These are phyloP conservation scores for Druon quercuslanigerum DNA, from an alignment of 1,140 invertebrate species.

Conservation along the genomic window DNA sequence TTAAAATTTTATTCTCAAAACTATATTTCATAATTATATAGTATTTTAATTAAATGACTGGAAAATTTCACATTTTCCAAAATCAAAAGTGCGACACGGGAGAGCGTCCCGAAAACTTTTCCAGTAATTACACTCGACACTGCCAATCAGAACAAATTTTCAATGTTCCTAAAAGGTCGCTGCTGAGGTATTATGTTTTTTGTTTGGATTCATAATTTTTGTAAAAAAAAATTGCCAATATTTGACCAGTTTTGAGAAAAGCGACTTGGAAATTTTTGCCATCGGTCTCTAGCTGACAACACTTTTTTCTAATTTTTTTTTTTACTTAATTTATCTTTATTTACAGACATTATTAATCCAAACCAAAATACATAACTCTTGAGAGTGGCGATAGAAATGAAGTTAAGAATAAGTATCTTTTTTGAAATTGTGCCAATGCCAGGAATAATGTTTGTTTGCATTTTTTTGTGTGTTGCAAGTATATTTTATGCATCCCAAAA, in stretches of 20 bases:
- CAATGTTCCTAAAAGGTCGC: constrained; percentile 55
- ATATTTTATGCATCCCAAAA: constrained; percentile 37
- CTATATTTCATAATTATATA: constrained; percentile 8
- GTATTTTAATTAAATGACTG: constrained; percentile 26
- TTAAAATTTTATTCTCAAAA: background rate
- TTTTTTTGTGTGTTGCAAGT: constrained; percentile 33
- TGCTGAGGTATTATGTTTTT: background rate
- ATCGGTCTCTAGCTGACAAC: too few relatives aligned
- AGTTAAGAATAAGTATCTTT: constrained; percentile 21
- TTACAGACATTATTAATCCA: too few relatives aligned
- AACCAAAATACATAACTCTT: too few relatives aligned
- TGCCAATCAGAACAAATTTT: constrained; percentile 48
- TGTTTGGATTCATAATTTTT: too few relatives aligned
- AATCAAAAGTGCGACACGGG: background rate
- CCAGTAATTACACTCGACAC: constrained; percentile 40
- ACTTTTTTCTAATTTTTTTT: too few relatives aligned
- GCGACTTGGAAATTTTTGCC: too few relatives aligned
- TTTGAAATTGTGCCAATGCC: constrained; percentile 51
- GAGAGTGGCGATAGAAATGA: constrained; percentile 37
- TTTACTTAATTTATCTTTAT: too few relatives aligned
- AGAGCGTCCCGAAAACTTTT: background rate
- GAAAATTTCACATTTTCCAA: background rate
- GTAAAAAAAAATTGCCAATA: too few relatives aligned
- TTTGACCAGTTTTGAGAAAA: too few relatives aligned
- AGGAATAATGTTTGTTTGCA: constrained; percentile 32